Base-by-base conservation (phyloP, 2,113 vertebrate species). In the Marmota monax region DNA sequence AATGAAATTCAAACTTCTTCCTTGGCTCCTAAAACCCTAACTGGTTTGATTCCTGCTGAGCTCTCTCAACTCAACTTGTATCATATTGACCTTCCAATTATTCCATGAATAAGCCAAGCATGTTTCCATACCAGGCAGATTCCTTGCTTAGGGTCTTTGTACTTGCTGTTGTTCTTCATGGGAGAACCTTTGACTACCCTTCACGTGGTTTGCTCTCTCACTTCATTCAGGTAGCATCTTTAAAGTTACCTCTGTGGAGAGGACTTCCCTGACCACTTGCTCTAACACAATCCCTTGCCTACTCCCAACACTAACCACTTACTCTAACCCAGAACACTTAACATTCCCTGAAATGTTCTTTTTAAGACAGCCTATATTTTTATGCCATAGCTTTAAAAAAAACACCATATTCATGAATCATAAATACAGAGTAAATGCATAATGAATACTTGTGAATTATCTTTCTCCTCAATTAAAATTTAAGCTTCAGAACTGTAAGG, bases 1-100 rank as follows among this genome's bases (percentile, higher is more conserved):
- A 92, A 94, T 25, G 3, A 42, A 88, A 84, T 65, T 70, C 65
- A 92, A 48, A 69, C n/a, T 32, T 96, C 48, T n/a, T 92, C 58
- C 56, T 20, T 2, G 23, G 17, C 7, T 1, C 11, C 27, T 12
- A 42, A 65, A 58, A 14, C 20, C 32, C 51, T 18, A 77, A 11
- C 34, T 82, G 18, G 14, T 85, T 39, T 93, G 79, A 27, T 9
- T 72, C 27, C 51, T 34, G 34, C 63, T 67, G 80, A 72, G n/a
- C 42, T 88, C 32, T 87, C 72, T 69, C 80, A 90, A 84, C 34
- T 78, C 76, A 92, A 45, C 83, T 73, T 22, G 9, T 42, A n/a
- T 29, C 11, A 58, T 27, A 58, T 4, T 72, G 65, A 90, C n/a
- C 29, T 87, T 63, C 45, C 84, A n/a, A 76, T 14, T 8, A 2